Evolutionary conservation across 2,113 vertebrate genomes (phyloP).

Genomic region (Aptenodytes patagonicus): DNA sequence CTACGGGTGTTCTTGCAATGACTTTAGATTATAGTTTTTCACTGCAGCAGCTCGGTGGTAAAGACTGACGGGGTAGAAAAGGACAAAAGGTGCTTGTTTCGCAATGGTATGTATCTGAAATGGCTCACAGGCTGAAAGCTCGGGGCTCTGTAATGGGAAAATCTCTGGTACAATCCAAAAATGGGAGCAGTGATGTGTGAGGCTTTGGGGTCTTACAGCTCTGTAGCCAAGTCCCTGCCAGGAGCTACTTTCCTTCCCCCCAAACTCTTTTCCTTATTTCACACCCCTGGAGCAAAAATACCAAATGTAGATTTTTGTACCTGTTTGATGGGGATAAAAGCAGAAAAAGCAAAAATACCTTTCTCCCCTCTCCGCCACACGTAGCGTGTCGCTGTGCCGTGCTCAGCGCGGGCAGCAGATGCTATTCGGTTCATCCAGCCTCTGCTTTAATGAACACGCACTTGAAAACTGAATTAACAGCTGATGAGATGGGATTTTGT

Average conservation of each 20-base stretch:
- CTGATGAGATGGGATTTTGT: background rate
- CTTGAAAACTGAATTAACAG: background rate
- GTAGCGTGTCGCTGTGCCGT: rapidly evolving
- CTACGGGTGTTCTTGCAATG: rapidly evolving
- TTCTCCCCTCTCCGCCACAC: rapidly evolving
- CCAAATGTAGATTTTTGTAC: background rate
- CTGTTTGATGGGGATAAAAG: background rate
- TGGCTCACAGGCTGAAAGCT: background rate
- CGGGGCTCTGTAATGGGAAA: background rate
- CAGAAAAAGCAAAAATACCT: background rate
- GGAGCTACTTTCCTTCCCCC: background rate
- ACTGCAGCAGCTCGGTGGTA: background rate
- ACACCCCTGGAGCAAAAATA: background rate
- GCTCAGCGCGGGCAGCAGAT: background rate
- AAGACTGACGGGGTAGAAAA: background rate
- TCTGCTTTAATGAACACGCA: background rate
- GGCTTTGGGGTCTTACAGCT: background rate
- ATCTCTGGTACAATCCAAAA: background rate
- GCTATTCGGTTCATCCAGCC: background rate
- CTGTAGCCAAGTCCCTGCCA: background rate
- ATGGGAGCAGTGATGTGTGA: background rate
- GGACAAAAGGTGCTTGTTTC: rapidly evolving
- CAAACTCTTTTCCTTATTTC: background rate
- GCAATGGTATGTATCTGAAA: rapidly evolving
- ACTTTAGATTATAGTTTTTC: background rate